These are phyloP conservation scores for Phaedon cochleariae DNA, from an alignment of 2,888 invertebrate genomes.

Conservation along the genomic window DNA sequence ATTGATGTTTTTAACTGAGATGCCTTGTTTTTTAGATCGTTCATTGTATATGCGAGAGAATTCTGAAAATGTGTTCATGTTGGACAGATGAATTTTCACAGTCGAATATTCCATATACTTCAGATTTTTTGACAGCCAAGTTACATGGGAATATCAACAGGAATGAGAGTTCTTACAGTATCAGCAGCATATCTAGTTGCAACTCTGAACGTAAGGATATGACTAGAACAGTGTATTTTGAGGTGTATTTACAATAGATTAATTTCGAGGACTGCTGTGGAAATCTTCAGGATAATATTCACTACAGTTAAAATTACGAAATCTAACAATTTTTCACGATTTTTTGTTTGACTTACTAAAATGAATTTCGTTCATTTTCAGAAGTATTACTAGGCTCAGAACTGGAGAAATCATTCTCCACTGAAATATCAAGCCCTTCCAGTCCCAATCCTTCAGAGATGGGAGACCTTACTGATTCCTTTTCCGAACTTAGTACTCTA, in stretches of 20 bases:
- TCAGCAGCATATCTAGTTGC: slow-evolving; percentile 52
- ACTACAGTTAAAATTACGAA: too few species aligned
- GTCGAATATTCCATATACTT: slow-evolving; percentile 68
- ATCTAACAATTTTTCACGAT: too few species aligned
- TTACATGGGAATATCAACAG: slow-evolving; percentile 50
- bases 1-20: not conserved
- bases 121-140: slow-evolving; percentile 64
- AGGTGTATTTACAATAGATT: too few species aligned
- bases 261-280: too few species aligned
- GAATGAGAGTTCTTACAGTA: slow-evolving; percentile 55
- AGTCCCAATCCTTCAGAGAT: slow-evolving; percentile 57
- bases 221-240: too few species aligned
- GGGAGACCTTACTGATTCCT: slow-evolving; percentile 50
- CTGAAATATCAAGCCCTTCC: slow-evolving; percentile 48
- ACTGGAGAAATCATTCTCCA: slow-evolving; percentile 46
- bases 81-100: slow-evolving; percentile 67
- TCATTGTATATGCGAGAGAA: slow-evolving; percentile 80
- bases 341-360: too few species aligned
- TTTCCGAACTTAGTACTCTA: slow-evolving; percentile 54
- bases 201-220: slow-evolving; percentile 52
- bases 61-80: slow-evolving; percentile 75
- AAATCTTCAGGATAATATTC: too few species aligned
- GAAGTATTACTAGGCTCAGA: slow-evolving; percentile 46
- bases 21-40: slow-evolving; percentile 68
- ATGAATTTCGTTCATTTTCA: slow-evolving; percentile 31